phyloP scores from a whole-genome alignment of 2,888 invertebrate genomes.

The Nudaria mundana region DNA sequence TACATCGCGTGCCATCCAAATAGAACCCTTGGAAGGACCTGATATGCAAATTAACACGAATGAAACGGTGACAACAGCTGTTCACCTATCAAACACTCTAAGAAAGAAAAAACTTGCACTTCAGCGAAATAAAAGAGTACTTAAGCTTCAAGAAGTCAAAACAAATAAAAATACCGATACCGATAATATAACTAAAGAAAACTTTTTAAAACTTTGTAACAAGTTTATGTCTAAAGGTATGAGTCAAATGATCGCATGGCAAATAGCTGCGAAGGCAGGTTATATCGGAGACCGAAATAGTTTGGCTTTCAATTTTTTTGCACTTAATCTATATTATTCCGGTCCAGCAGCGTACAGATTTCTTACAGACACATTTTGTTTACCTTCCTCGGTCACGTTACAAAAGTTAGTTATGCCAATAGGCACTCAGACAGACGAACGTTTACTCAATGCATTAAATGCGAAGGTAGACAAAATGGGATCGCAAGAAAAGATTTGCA shows the following conservation, averaged over 20 bases:
- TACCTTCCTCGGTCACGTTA: conserved; percentile 16
- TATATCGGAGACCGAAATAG: conserved; percentile 14
- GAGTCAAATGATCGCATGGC: not conserved
- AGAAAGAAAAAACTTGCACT: too few relatives aligned
- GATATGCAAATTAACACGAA: not conserved
- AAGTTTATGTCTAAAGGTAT: conserved; percentile 16
- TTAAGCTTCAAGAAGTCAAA: too few relatives aligned
- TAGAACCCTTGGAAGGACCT: not conserved
- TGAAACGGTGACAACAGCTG: not conserved
- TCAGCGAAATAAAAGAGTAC: too few relatives aligned
- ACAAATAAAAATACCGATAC: too few relatives aligned
- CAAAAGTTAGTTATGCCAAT: conserved; percentile 12
- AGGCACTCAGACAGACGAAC: not conserved
- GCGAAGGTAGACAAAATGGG: not conserved
- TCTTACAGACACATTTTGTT: conserved; percentile 15
- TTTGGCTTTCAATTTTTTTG: conserved; percentile 18
- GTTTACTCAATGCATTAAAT: not conserved
- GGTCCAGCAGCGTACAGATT: conserved; percentile 17
- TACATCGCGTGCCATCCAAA: not conserved
- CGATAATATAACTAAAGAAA: not conserved
- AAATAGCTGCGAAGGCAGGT: not conserved
- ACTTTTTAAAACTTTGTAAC: conserved; percentile 9
- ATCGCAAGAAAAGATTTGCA: not conserved
- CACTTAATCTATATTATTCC: conserved; percentile 20
- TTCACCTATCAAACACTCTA: not conserved